Evolutionary conservation across 1,140 invertebrate genomes (phyloP).

Genomic region (Cydia strobilella): DNA sequence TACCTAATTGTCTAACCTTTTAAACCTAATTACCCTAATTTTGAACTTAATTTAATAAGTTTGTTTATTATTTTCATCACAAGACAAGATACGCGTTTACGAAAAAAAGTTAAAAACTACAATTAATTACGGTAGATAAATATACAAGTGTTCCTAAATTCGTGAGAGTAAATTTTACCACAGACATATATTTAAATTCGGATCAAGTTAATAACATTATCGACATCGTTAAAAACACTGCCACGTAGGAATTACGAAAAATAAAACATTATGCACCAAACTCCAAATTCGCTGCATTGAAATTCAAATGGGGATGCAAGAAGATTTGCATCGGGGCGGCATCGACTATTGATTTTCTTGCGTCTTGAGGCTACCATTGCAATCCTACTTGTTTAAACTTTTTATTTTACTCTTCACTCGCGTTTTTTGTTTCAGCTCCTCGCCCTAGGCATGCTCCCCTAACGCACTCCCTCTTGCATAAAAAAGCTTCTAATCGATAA

Average conservation of each 20-base stretch:
- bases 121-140: too few species aligned
- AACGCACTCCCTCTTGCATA: constrained; percentile 76
- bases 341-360: constrained; percentile 76
- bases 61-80: too few species aligned
- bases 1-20: too few species aligned
- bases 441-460: constrained; percentile 67
- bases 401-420: constrained; percentile 78
- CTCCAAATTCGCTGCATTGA: constrained; percentile 66
- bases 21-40: too few species aligned
- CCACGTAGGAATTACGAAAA: constrained; percentile 47
- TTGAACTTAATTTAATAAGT: too few species aligned
- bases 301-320: constrained; percentile 73
- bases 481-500: constrained; percentile 81
- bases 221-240: constrained; percentile 35
- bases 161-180: not conserved
- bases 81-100: too few species aligned
- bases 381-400: constrained; percentile 79
- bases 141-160: too few species aligned
- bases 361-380: constrained; percentile 72
- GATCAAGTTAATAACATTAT: constrained; percentile 3
- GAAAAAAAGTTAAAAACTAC: too few species aligned
- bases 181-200: not conserved
- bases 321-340: constrained; percentile 73
- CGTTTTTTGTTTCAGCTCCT: constrained; percentile 79
- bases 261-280: constrained; percentile 49